Base-by-base conservation (phyloP, 2,113 vertebrate species). In the Ceyx melanurus region DNA sequence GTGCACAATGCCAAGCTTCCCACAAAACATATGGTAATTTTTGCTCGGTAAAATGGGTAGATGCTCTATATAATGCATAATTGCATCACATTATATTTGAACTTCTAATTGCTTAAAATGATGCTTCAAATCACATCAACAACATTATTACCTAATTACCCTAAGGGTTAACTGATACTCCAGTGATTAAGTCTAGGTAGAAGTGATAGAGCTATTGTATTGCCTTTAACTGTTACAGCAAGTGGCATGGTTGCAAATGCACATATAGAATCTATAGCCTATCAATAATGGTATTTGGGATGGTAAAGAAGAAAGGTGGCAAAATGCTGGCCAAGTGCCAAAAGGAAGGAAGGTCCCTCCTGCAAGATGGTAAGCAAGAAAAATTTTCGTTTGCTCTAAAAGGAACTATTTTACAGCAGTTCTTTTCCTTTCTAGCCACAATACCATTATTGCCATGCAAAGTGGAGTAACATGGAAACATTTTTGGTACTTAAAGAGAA, bases 91-190 rank as follows among this genome's bases (percentile, higher is more conserved):
- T 94, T 89, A 86, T 83, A 96, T 65, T 61, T 96, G 95, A 94
- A 95, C 95, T 94, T 94, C 76, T 95, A 94, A 96, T 95, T 96
- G 91, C 85, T 89, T 86, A 77, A 94, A 96, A 91, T 31, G 84
- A 91, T 89, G 87, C 87, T 95, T 93, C 76, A 92, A 85, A 94
- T 94, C 91, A 78, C 53, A 85, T 85, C 87, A 92, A 77, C 67
- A 92, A 71, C 61, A 91, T 94, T 96, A 96, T 88, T 93, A 91
- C 72, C 82, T 91, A 91, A 96, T 93, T 96, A 90, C 64, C 87
- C 89, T 78, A 94, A 93, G 96, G 92, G 85, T 96, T 95, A 95
- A 96, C 92, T 91, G 94, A 94, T 95, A 88, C 57, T 72, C 85
- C 70, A 80, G 56, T 89, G 82, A 93, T 94, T 87, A 87, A 91